Evolutionary conservation across 2,797 vertebrate species (phyloP).

Genomic region (Perodicticus potto): DNA sequence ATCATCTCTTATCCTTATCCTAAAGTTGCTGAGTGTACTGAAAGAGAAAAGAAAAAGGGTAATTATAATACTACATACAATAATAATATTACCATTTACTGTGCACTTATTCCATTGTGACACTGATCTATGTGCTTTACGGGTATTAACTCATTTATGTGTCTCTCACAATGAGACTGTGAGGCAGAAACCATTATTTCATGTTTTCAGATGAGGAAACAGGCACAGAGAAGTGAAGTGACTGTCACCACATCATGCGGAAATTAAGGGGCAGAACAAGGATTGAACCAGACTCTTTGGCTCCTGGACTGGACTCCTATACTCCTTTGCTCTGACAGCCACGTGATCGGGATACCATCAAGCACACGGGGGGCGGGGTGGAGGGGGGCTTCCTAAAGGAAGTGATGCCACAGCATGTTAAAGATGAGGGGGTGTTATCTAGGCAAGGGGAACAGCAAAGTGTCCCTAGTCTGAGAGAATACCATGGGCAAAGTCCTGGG

Average conservation of each 20-base stretch:
- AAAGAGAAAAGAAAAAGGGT: not conserved
- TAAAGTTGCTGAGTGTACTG: not conserved
- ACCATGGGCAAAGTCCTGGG: accelerated
- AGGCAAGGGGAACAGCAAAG: not conserved
- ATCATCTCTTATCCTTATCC: not conserved
- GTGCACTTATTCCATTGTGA: not conserved
- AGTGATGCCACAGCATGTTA: not conserved
- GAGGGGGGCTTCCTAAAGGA: not conserved
- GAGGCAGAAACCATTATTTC: not conserved
- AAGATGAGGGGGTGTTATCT: not conserved
- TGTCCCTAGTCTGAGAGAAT: not conserved
- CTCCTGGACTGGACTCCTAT: not conserved
- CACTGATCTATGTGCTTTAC: not conserved
- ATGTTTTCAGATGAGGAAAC: not conserved
- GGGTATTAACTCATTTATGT: not conserved
- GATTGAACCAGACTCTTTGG: not conserved
- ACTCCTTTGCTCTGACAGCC: not conserved
- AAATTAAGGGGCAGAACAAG: not conserved
- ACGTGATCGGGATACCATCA: not conserved
- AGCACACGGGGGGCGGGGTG: not conserved
- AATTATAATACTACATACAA: accelerated
- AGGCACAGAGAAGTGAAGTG: not conserved
- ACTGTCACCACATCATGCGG: not conserved
- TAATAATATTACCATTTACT: not conserved
- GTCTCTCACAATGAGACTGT: not conserved